Conservation (phyloP, 2,888 invertebrate genomes). For the Diadromus collaris region DNA sequence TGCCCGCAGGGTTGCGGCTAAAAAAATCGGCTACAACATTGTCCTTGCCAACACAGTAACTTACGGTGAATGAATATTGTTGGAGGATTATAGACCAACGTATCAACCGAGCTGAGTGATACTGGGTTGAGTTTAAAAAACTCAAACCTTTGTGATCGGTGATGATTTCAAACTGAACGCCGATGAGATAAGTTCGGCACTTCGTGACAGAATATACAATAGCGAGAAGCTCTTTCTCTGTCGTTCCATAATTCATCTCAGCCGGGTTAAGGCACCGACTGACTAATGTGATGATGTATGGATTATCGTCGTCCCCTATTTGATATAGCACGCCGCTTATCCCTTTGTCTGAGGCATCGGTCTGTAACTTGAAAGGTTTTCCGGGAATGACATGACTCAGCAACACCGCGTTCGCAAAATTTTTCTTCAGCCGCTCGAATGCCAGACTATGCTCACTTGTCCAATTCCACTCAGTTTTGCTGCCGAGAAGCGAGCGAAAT, state of each 20-base stretch:
- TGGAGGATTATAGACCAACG: constrained; percentile 68
- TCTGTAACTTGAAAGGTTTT: too few relatives aligned
- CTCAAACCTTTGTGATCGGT: constrained; percentile 68
- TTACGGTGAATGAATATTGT: constrained; percentile 64
- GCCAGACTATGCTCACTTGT: constrained; percentile 37
- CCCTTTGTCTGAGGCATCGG: constrained; percentile 57
- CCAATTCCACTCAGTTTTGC: constrained; percentile 58
- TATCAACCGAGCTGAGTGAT: constrained; percentile 63
- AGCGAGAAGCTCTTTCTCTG: constrained; percentile 67
- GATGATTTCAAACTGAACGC: constrained; percentile 59
- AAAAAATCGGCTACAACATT: constrained; percentile 68
- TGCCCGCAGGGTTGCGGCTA: constrained; percentile 61
- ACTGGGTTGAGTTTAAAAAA: constrained; percentile 65
- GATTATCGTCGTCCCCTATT: constrained; percentile 18
- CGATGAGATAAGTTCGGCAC: constrained; percentile 66
- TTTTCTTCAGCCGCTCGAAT: constrained; percentile 53
- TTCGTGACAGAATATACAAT: constrained; percentile 64
- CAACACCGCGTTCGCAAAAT: constrained; percentile 50
- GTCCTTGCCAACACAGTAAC: constrained; percentile 64
- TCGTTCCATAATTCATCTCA: constrained; percentile 62
- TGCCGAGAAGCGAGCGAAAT: constrained; percentile 57
- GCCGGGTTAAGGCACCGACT: constrained; percentile 61
- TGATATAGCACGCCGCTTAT: constrained; percentile 62
- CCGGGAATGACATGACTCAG: constrained; percentile 48
- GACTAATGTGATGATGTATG: constrained; percentile 59